Conservation (phyloP, 1,140 invertebrate species). For the Calosoma granatense region DNA sequence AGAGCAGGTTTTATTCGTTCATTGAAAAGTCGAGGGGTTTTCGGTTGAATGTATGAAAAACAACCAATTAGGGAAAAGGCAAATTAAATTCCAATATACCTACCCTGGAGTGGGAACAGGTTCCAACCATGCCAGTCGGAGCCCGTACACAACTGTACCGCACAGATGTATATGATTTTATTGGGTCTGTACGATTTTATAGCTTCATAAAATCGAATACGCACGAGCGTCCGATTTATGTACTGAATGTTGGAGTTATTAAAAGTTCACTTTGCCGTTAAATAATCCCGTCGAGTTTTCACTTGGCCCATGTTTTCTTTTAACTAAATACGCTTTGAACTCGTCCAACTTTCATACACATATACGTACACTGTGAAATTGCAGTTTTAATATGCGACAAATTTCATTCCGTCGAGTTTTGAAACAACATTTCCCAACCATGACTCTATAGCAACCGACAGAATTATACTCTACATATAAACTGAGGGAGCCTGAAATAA, state of each 20-base stretch:
- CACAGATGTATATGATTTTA: slow-evolving; percentile 5
- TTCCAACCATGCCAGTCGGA: too few relatives aligned
- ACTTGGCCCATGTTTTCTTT: too few relatives aligned
- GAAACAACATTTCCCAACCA: too few relatives aligned
- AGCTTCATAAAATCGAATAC: neutral
- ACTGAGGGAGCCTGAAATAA: too few relatives aligned
- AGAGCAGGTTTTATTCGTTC: neutral
- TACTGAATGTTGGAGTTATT: neutral
- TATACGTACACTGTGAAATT: too few relatives aligned
- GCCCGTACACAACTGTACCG: neutral
- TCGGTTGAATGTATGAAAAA: slow-evolving; percentile 1
- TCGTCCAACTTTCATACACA: too few relatives aligned
- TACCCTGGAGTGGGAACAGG: neutral
- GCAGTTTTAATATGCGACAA: too few relatives aligned
- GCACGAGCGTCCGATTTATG: slow-evolving; percentile 3
- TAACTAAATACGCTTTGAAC: too few relatives aligned
- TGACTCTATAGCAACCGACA: too few relatives aligned
- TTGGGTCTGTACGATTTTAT: neutral
- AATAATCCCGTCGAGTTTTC: neutral
- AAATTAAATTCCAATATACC: slow-evolving; percentile 1
- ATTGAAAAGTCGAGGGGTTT: slow-evolving; percentile 1
- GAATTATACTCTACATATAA: too few relatives aligned
- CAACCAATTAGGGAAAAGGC: slow-evolving; percentile 1
- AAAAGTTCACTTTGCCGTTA: neutral
- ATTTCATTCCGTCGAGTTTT: too few relatives aligned